phyloP scores from a whole-genome alignment of 2,113 vertebrate species.

The Ovis aries region DNA sequence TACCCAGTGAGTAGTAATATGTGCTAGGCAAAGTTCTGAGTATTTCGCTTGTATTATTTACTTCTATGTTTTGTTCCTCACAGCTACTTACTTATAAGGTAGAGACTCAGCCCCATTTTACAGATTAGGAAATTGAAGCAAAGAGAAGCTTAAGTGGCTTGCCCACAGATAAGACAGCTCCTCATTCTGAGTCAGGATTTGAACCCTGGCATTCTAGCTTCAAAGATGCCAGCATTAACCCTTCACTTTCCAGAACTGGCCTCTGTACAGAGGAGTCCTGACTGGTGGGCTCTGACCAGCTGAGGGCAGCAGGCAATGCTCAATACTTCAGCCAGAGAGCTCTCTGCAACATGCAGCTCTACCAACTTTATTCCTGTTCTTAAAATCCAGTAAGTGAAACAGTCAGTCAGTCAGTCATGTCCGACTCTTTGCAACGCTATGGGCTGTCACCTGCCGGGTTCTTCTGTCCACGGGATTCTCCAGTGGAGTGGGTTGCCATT shows the following conservation, averaged over 20 bases:
- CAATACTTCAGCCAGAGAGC: not conserved
- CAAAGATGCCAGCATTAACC: not conserved
- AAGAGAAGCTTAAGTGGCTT: not conserved
- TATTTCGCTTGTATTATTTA: not conserved
- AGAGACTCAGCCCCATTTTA: not conserved
- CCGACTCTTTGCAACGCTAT: not conserved
- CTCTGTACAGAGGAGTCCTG: not conserved
- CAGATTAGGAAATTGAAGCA: not conserved
- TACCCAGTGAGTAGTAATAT: not conserved
- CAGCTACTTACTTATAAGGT: not conserved
- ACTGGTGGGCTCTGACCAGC: not conserved
- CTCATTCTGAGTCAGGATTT: not conserved
- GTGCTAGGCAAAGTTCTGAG: not conserved
- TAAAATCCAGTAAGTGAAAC: not conserved
- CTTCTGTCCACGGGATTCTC: not conserved
- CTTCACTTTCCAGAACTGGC: not conserved
- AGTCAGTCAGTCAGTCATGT: not conserved
- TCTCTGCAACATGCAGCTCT: not conserved
- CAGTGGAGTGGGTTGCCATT: not conserved
- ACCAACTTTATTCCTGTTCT: not conserved
- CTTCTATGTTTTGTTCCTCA: not conserved
- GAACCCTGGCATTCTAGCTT: not conserved
- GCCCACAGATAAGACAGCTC: not conserved
- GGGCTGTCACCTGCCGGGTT: not conserved
- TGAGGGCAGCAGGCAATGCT: constrained; percentile 10